Evolutionary conservation across 2,888 invertebrate genomes (phyloP).

Genomic region (Stictocephala bisonia): DNA sequence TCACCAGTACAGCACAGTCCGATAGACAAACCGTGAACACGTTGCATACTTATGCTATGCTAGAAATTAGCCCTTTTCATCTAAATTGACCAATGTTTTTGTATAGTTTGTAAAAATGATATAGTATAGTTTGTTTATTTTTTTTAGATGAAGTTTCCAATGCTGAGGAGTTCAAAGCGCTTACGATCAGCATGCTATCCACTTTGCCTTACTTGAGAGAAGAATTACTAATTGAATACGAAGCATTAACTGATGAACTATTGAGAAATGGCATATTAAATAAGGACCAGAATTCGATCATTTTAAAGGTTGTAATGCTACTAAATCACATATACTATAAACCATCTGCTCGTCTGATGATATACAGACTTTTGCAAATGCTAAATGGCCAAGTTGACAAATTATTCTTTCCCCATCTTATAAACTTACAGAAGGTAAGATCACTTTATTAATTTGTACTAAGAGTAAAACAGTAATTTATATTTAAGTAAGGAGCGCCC

Average conservation of each 20-base stretch:
- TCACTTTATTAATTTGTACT: no score
- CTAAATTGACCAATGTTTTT: no score
- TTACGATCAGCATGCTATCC: slow-evolving; percentile 29
- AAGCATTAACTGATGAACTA: slow-evolving; percentile 16
- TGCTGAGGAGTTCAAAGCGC: slow-evolving; percentile 13
- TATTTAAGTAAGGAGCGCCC: no score
- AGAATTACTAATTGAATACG: slow-evolving; percentile 5
- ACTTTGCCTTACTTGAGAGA: slow-evolving; percentile 10
- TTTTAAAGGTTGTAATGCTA: slow-evolving; percentile 11
- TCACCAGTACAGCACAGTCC: no score
- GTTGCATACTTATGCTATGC: no score
- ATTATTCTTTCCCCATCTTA: slow-evolving; percentile 12
- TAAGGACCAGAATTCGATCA: not conserved
- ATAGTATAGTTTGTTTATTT: not conserved
- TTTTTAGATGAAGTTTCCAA: not conserved
- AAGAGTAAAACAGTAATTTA: no score
- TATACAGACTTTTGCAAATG: slow-evolving; percentile 14
- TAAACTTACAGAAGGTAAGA: slow-evolving; percentile 3
- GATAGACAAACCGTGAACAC: no score
- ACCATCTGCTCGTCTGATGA: not conserved
- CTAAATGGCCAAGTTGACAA: not conserved
- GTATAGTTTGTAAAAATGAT: not conserved
- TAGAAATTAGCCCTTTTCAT: no score
- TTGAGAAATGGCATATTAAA: not conserved
- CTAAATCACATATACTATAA: slow-evolving; percentile 12